Base-by-base conservation (phyloP, 2,888 invertebrate genomes). In the Torymus tubicola region DNA sequence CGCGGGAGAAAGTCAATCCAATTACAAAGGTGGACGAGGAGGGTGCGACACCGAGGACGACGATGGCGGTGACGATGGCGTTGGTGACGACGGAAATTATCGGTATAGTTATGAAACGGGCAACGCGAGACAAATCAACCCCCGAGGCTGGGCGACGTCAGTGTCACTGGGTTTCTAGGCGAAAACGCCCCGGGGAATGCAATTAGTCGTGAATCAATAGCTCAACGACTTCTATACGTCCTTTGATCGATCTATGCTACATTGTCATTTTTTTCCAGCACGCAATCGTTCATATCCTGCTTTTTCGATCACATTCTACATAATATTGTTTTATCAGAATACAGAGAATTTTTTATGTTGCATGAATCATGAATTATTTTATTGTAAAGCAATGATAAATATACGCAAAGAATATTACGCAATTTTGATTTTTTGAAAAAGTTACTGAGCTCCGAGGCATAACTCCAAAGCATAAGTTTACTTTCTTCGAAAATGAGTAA, bases 131-230 rank as follows among this genome's bases (percentile, higher is more conserved):
- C 60, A 55, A 72, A 78, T 69, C 67, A 75, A 42, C 78, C 84
- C 82, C 24, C 31, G 52, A 70, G 58, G 81, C 81, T 52, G 86
- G 84, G 83, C 79, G 83, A 84, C 85, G 85, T 85, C 86, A 86
- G 85, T 88, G 88, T 88, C 87, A 88, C 85, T 86, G 84, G 87
- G 88, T 88, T 85, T 87, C 86, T 87, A 83, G 88, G 87, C 84
- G 85, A 87, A 84, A 85, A 84, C 84, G 82, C 84, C 84, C 85
- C 71, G 83, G 85, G 84, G 85, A 86, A 88, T 85, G 84, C 84
- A 86, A 88, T 88, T 88, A 86, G 82, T 81, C 70, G 65, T 80
- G 84, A 88, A 88, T 88, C 87, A 86, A 87, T 87, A 85, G 80
- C 81, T 81, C 82, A 67, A 55, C 58, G 53, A 78, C 73, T 74